phyloP scores from a whole-genome alignment of 2,888 invertebrate species.

The Cantharis lateralis region DNA sequence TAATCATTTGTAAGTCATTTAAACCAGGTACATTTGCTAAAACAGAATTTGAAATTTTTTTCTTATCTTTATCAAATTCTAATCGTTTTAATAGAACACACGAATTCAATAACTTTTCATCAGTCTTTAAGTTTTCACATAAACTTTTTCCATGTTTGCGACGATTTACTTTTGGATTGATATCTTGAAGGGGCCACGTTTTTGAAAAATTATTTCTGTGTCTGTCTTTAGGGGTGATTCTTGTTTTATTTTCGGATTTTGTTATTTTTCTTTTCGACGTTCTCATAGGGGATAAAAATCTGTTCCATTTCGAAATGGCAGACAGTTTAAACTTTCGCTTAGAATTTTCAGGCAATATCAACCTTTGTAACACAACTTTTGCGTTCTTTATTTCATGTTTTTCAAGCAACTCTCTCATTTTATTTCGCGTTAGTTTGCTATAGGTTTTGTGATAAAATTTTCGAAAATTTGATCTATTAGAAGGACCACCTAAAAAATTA shows the following conservation, averaged over 20 bases:
- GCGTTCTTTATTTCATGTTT: slow-evolving; percentile 31
- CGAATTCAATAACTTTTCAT: slow-evolving; percentile 32
- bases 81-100: slow-evolving; percentile 38
- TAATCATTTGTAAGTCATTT: slow-evolving; percentile 64
- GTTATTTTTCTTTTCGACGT: background rate
- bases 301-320: background rate
- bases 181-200: slow-evolving; percentile 39
- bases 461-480: background rate
- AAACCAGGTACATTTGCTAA: slow-evolving; percentile 63
- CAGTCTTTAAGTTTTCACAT: slow-evolving; percentile 14
- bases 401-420: slow-evolving; percentile 23
- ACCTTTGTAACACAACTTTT: slow-evolving; percentile 24
- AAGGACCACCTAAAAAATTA: background rate
- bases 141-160: slow-evolving; percentile 9
- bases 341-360: slow-evolving; percentile 13
- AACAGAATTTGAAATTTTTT: slow-evolving; percentile 50
- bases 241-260: slow-evolving; percentile 18
- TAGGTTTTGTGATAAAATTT: background rate
- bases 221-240: background rate
- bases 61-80: slow-evolving; percentile 36
- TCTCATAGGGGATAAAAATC: background rate
- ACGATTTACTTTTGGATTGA: slow-evolving; percentile 36
- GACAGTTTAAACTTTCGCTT: slow-evolving; percentile 9
- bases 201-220: slow-evolving; percentile 10
- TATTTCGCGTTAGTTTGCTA: background rate